These are phyloP conservation scores for Epizoanthus illoricatus DNA, from an alignment of 92 coral and sea anemone species.

Conservation along the genomic window DNA sequence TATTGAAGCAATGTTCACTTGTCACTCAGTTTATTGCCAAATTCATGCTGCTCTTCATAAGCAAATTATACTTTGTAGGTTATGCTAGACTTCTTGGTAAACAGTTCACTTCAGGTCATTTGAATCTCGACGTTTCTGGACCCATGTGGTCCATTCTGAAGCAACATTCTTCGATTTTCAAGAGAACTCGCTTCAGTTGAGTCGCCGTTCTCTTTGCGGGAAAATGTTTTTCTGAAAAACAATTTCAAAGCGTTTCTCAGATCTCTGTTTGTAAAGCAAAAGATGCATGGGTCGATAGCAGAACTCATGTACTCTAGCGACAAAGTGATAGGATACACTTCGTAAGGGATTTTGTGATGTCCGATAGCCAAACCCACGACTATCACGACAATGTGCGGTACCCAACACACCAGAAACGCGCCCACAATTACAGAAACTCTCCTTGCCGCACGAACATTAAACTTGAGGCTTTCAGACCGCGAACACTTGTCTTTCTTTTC, in stretches of 20 bases:
- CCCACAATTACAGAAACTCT: constrained; percentile 78
- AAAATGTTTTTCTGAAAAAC: constrained; percentile 18
- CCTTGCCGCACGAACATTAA: constrained; percentile 79
- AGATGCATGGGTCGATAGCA: constrained; percentile 80
- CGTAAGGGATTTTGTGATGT: constrained; percentile 46
- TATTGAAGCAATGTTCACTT: not conserved
- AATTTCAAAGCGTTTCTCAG: constrained; percentile 55
- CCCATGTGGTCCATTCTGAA: not conserved
- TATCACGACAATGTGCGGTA: constrained; percentile 72
- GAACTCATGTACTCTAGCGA: constrained; percentile 79
- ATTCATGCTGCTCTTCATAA: not conserved
- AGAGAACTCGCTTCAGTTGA: not conserved
- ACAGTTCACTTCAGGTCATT: not conserved
- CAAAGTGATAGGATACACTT: constrained; percentile 63
- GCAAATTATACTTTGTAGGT: not conserved
- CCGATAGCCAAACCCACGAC: constrained; percentile 57
- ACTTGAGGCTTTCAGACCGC: constrained; percentile 48
- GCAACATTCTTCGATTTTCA: not conserved
- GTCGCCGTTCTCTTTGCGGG: not conserved
- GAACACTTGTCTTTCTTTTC: constrained; percentile 14
- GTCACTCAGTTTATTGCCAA: not conserved
- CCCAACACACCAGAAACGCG: constrained; percentile 71
- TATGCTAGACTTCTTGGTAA: not conserved
- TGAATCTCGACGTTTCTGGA: not conserved
- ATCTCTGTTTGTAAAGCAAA: constrained; percentile 76